Evolutionary conservation across 2,888 invertebrate genomes (phyloP).

Genomic region (Dromius quadrimaculatus): DNA sequence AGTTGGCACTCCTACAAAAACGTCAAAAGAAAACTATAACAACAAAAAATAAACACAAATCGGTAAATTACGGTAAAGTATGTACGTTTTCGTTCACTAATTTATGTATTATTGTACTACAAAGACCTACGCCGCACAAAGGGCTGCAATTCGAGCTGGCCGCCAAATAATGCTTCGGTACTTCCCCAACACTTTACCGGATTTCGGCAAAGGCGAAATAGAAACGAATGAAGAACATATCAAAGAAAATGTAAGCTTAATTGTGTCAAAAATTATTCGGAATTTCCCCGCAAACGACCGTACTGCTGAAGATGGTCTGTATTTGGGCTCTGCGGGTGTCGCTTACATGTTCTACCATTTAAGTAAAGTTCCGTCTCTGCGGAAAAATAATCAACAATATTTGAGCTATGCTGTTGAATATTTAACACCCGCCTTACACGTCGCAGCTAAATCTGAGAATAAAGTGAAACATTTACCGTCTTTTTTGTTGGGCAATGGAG

Average conservation of each 20-base stretch:
- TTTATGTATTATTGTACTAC: too few species aligned
- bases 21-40: constrained; percentile 28
- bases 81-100: constrained; percentile 21
- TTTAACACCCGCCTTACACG: constrained; percentile 72
- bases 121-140: too few species aligned
- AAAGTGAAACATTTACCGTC: constrained; percentile 73
- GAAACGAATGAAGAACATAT: constrained; percentile 7
- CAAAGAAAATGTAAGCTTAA: constrained; percentile 35
- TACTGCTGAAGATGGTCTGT: constrained; percentile 73
- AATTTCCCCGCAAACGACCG: constrained; percentile 61
- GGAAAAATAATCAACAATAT: constrained; percentile 66
- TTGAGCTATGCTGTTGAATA: constrained; percentile 74
- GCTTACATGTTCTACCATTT: constrained; percentile 83
- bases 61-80: background rate
- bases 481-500: constrained; percentile 84
- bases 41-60: constrained; percentile 11
- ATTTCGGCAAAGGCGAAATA: constrained; percentile 44
- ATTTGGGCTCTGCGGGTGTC: constrained; percentile 78
- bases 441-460: constrained; percentile 67
- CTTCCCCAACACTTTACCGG: constrained; percentile 49
- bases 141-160: background rate
- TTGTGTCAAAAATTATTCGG: constrained; percentile 60
- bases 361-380: constrained; percentile 70
- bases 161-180: constrained; percentile 26
- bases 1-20: background rate